Percentiles rank a stretch among this genome's conserved stretches.
Evolutionary conservation across 1,140 invertebrate genomes (phyloP).

Genomic region (Meteorus sp.): DNA sequence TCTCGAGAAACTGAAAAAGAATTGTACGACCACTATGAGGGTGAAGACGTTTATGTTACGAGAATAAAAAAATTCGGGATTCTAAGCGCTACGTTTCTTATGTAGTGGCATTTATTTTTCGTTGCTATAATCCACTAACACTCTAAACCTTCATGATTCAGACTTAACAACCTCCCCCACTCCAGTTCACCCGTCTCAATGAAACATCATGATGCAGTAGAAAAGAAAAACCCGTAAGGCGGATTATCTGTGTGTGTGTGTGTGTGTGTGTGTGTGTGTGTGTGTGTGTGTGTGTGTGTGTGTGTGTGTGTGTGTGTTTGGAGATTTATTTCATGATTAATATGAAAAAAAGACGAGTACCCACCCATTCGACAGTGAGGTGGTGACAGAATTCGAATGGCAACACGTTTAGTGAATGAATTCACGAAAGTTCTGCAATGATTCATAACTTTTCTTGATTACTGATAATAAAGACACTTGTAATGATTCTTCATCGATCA

Average conservation of each 20-base stretch:
- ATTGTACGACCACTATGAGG: too few relatives aligned
- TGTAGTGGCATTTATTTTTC: slow-evolving; percentile 13
- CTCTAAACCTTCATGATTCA: background rate
- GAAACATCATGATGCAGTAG: background rate
- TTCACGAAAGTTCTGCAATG: background rate
- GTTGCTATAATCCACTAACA: too few relatives aligned
- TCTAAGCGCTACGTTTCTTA: too few relatives aligned
- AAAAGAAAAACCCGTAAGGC: background rate
- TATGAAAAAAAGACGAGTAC: background rate
- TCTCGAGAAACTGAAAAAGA: slow-evolving; percentile 31
- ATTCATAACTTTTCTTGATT: background rate
- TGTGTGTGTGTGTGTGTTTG: background rate
- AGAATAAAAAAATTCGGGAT: too few relatives aligned
- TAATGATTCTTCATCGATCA: too few relatives aligned
- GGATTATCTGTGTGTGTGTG: background rate
- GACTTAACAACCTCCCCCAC: background rate
- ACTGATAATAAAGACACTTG: too few relatives aligned
- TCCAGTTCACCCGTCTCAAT: too few relatives aligned
- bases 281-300: background rate
- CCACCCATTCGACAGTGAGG: background rate
- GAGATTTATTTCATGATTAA: background rate
- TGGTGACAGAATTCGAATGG: background rate
- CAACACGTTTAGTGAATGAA: background rate
- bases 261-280: too few relatives aligned
- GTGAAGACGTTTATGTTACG: too few relatives aligned